Evolutionary conservation across 2,888 invertebrate species (phyloP).

Genomic region (Tricholauxania praeusta): DNA sequence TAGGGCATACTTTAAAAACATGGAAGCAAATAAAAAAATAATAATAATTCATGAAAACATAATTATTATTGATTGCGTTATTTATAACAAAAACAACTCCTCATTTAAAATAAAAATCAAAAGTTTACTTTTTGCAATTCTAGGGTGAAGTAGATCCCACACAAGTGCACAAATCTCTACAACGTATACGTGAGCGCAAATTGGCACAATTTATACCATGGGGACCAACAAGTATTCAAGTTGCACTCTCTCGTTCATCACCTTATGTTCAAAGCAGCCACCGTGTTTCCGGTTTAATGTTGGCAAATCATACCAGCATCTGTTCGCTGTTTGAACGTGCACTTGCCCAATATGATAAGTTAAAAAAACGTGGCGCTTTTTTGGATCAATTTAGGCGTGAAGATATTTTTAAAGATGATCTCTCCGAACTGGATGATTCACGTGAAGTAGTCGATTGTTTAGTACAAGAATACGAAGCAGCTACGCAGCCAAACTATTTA

Average conservation of each 20-base stretch:
- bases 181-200: slow-evolving; percentile 94
- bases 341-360: slow-evolving; percentile 92
- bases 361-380: slow-evolving; percentile 96
- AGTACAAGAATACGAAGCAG: slow-evolving; percentile 95
- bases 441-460: slow-evolving; percentile 92
- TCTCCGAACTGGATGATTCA: slow-evolving; percentile 92
- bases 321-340: slow-evolving; percentile 94
- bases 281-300: slow-evolving; percentile 95
- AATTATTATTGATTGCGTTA: too few relatives aligned
- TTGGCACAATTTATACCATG: slow-evolving; percentile 97
- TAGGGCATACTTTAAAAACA: too few relatives aligned
- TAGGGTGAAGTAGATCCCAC: slow-evolving; percentile 98
- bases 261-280: slow-evolving; percentile 96
- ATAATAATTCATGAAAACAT: too few relatives aligned
- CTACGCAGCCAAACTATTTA: slow-evolving; percentile 91
- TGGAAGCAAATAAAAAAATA: too few relatives aligned
- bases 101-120: background rate
- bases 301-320: slow-evolving; percentile 99
- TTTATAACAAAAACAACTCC: background rate
- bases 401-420: slow-evolving; percentile 91
- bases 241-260: slow-evolving; percentile 93
- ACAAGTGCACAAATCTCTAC: slow-evolving; percentile 96
- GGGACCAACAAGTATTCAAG: slow-evolving; percentile 98
- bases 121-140: slow-evolving; percentile 22
- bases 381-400: slow-evolving; percentile 97